These are phyloP conservation scores for Corythaeola cristata DNA, from an alignment of 2,113 vertebrate genomes.

Conservation along the genomic window DNA sequence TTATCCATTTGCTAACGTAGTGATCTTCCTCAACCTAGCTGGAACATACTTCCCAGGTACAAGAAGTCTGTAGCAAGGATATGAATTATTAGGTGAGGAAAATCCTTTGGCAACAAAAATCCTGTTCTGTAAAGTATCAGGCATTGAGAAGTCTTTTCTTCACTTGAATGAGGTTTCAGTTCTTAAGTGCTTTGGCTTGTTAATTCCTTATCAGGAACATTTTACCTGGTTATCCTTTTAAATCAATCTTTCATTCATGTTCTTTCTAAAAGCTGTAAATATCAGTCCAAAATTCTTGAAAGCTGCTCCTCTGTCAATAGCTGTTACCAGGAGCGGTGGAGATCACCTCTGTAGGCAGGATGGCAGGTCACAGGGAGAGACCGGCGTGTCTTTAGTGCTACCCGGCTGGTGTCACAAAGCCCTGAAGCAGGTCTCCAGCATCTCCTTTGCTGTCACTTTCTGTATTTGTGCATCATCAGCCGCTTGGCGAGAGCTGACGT, in stretches of 20 bases:
- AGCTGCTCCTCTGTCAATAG: neutral
- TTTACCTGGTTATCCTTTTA: neutral
- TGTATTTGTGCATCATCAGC: neutral
- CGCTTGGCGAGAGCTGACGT: neutral
- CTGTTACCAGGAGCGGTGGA: neutral
- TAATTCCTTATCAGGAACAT: neutral
- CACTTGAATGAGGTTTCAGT: neutral
- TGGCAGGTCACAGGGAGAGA: neutral
- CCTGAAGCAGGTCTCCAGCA: slow-evolving; percentile 31
- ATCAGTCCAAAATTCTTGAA: neutral
- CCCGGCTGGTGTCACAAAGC: neutral
- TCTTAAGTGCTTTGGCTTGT: neutral
- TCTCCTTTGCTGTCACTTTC: slow-evolving; percentile 11
- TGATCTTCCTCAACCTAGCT: neutral
- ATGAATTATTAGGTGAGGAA: neutral
- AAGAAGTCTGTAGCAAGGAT: neutral
- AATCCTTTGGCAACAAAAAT: neutral
- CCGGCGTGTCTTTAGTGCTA: neutral
- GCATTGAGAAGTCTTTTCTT: neutral
- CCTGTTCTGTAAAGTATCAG: neutral
- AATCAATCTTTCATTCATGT: neutral
- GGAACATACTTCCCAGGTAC: neutral
- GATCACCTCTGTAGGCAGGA: neutral
- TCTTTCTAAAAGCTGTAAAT: neutral
- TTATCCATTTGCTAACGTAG: neutral